Conservation (phyloP, 2,888 invertebrate genomes). For the Chorisops tibialis region DNA sequence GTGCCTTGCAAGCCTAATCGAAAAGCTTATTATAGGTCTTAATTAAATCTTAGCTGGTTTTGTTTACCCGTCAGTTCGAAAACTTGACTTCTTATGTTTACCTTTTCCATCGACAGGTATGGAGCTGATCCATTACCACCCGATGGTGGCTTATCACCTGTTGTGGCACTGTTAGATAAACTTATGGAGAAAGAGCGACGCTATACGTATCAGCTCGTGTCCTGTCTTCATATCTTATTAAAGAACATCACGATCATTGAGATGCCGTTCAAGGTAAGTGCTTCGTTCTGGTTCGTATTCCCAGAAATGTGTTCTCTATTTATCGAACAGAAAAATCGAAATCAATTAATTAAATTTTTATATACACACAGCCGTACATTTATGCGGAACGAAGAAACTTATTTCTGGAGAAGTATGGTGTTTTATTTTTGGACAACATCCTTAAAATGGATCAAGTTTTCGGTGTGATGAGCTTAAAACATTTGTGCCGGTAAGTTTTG, state of each 20-base stretch:
- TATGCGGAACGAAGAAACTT: constrained; percentile 44
- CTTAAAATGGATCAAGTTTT: constrained; percentile 48
- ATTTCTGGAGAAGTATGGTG: constrained; percentile 48
- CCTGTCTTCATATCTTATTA: constrained; percentile 66
- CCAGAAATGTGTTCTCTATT: constrained; percentile 38
- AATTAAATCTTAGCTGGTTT: too few relatives aligned
- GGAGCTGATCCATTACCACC: constrained; percentile 63
- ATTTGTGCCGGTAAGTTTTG: constrained; percentile 60
- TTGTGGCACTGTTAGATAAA: constrained; percentile 64
- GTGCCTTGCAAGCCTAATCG: too few relatives aligned
- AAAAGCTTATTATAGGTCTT: too few relatives aligned
- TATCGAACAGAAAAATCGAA: too few relatives aligned
- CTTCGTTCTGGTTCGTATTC: constrained; percentile 45
- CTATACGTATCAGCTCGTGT: constrained; percentile 68
- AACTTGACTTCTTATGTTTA: neutral
- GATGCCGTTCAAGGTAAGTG: constrained; percentile 52
- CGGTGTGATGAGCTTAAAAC: constrained; percentile 63
- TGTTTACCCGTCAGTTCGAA: too few relatives aligned
- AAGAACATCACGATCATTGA: constrained; percentile 61
- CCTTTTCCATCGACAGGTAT: constrained; percentile 52
- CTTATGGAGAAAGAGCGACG: constrained; percentile 60
- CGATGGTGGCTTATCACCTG: constrained; percentile 59
- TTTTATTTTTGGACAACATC: constrained; percentile 47
- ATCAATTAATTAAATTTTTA: constrained; percentile 51
- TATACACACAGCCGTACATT: constrained; percentile 48